Evolutionary conservation across 2,113 vertebrate species (phyloP).

Genomic region (Sciurus niger): DNA sequence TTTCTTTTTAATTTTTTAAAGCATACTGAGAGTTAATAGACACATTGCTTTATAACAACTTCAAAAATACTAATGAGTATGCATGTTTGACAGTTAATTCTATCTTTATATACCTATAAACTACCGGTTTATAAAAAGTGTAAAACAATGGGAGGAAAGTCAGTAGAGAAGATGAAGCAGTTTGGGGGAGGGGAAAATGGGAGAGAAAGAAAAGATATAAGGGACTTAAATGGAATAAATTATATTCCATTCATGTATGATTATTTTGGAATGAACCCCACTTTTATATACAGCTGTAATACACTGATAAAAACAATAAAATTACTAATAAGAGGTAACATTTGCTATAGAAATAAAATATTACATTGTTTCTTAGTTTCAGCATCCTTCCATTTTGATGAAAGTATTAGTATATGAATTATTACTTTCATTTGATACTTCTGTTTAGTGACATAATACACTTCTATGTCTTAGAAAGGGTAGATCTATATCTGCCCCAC

Average conservation of each 20-base stretch:
- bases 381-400: background rate
- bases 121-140: too few species aligned
- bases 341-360: background rate
- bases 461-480: constrained; percentile 65
- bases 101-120: too few species aligned
- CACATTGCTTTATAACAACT: background rate
- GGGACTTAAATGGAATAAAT: too few species aligned
- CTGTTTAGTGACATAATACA: constrained; percentile 57
- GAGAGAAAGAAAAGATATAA: too few species aligned
- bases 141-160: too few species aligned
- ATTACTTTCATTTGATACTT: background rate
- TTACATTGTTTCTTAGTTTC: background rate
- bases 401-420: background rate
- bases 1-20: background rate
- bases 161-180: too few species aligned
- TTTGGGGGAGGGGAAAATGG: too few species aligned
- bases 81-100: background rate
- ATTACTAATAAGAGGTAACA: background rate
- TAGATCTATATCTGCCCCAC: constrained; percentile 37
- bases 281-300: too few species aligned
- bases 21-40: background rate
- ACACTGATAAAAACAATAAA: too few species aligned
- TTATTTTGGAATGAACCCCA: too few species aligned
- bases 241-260: too few species aligned
- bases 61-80: background rate